Conservation (phyloP, 1,140 invertebrate genomes). For the Portunus trituberculatus region DNA sequence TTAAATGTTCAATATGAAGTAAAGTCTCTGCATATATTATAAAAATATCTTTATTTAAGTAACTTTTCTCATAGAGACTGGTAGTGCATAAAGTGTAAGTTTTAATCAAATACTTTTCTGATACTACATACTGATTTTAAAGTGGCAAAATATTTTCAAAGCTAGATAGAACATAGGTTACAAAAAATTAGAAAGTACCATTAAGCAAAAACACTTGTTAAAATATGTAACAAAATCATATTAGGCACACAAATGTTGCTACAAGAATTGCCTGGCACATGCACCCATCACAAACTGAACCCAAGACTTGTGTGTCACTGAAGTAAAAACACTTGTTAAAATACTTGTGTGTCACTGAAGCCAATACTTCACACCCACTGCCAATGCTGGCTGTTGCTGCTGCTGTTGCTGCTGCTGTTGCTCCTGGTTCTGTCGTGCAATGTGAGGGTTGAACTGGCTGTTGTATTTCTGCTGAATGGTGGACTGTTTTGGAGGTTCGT, state of each 20-base stretch:
- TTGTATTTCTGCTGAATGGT: slow-evolving; percentile 89
- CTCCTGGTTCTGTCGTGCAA: slow-evolving; percentile 87
- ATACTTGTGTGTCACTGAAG: slow-evolving; percentile 28
- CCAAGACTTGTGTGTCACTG: background rate
- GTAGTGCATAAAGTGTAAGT: no score
- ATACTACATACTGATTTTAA: no score
- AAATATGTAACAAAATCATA: no score
- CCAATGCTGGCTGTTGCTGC: slow-evolving; percentile 47
- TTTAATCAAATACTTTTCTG: no score
- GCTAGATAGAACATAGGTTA: no score
- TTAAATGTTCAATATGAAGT: no score
- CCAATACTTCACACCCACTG: slow-evolving; percentile 73
- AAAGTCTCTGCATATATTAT: no score
- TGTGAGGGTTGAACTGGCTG: slow-evolving; percentile 95
- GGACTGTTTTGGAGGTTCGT: background rate
- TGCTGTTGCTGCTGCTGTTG: slow-evolving; percentile 83
- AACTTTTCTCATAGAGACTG: no score
- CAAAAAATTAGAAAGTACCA: no score
- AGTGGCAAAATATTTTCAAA: no score
- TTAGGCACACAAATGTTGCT: background rate
- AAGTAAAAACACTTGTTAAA: background rate
- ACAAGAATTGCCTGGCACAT: background rate
- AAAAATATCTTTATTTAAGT: no score
- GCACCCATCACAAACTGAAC: background rate
- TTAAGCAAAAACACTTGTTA: no score